Evolutionary conservation across 2,797 vertebrate species (phyloP).

Genomic region (Pangasius mekongensis): DNA sequence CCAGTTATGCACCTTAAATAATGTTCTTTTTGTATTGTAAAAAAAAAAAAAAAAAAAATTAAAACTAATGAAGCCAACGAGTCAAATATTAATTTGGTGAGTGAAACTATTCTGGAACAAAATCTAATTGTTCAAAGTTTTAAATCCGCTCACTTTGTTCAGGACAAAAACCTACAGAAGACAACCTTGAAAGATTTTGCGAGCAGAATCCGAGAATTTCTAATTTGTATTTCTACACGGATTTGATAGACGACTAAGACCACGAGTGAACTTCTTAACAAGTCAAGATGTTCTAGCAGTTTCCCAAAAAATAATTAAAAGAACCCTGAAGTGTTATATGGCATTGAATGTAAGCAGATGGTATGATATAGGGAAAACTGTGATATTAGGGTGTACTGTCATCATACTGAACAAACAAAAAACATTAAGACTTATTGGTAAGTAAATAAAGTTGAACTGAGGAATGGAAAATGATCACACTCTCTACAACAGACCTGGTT

Average conservation of each 20-base stretch:
- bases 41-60: neutral
- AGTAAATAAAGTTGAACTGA: neutral
- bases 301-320: neutral
- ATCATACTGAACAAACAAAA: neutral
- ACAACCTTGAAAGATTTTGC: neutral
- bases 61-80: too few species aligned
- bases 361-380: neutral
- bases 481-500: slow-evolving; percentile 26
- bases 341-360: neutral
- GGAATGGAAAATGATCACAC: slow-evolving; percentile 2
- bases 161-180: neutral
- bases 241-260: neutral
- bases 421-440: neutral
- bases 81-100: neutral
- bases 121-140: neutral
- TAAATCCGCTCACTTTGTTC: neutral
- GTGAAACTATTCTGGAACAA: neutral
- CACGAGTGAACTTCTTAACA: neutral
- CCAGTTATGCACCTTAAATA: neutral
- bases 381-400: neutral
- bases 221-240: neutral
- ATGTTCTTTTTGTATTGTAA: neutral
- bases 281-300: neutral
- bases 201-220: neutral
- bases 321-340: slow-evolving; percentile 8